A percentile compares a stretch with the other conserved stretches of the same genome.
These are phyloP conservation scores for Crocuta crocuta DNA, from an alignment of 2,113 vertebrate species.

Conservation along the genomic window DNA sequence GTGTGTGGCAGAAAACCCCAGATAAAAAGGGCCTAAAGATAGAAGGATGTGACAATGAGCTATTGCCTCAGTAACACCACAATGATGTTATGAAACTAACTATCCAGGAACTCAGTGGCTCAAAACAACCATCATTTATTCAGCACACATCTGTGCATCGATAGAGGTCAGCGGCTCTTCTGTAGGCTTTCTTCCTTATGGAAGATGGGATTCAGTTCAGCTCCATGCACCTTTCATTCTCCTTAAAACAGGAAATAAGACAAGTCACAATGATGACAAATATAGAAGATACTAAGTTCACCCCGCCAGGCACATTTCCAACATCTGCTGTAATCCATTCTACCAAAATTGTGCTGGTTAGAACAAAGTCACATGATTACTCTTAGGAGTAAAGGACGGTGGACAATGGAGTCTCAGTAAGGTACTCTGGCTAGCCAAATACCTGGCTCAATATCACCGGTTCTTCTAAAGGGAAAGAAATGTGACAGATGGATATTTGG, in stretches of 20 bases:
- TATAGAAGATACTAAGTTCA: background rate
- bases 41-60: background rate
- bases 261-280: background rate
- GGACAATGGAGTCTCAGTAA: background rate
- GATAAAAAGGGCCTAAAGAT: background rate
- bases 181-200: background rate
- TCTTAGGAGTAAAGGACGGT: background rate
- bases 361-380: background rate
- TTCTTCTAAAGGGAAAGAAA: background rate
- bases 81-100: background rate
- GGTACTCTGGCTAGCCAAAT: background rate
- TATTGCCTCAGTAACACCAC: background rate
- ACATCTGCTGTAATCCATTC: rapidly evolving
- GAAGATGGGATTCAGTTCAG: background rate
- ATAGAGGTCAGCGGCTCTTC: background rate
- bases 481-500: background rate
- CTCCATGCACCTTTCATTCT: background rate
- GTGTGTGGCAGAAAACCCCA: background rate
- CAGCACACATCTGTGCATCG: background rate
- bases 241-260: background rate
- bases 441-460: background rate
- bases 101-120: background rate
- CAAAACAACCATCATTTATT: background rate
- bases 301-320: background rate
- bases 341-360: background rate